Evolutionary conservation across 2,888 invertebrate genomes (phyloP).

Genomic region (Fissipunctia ypsillon): DNA sequence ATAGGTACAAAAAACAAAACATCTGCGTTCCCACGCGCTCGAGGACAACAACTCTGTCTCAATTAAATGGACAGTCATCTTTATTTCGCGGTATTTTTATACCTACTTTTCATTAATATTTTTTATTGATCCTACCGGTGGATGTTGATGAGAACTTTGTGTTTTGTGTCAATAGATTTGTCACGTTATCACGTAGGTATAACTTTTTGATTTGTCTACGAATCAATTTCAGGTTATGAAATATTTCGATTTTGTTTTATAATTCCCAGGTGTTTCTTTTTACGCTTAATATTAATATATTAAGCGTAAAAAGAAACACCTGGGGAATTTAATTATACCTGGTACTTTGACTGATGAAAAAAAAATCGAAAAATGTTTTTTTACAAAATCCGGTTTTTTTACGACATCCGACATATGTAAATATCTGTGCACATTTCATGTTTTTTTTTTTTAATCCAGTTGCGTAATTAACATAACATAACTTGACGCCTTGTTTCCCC

Average conservation of each 20-base stretch:
- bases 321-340: neutral
- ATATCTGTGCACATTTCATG: neutral
- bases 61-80: slow-evolving; percentile 46
- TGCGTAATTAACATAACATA: too few species aligned
- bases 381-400: neutral
- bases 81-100: slow-evolving; percentile 45
- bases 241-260: neutral
- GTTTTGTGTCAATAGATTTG: neutral
- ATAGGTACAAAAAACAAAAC: slow-evolving; percentile 8
- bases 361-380: neutral
- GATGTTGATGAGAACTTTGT: neutral
- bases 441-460: too few species aligned
- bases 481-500: too few species aligned
- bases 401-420: neutral
- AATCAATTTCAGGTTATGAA: neutral
- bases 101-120: slow-evolving; percentile 31
- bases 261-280: too few species aligned
- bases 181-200: neutral
- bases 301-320: too few species aligned
- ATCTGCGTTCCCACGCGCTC: slow-evolving; percentile 51
- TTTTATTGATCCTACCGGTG: slow-evolving; percentile 2
- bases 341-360: too few species aligned
- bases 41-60: slow-evolving; percentile 54
- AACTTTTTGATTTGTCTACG: neutral
- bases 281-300: too few species aligned